A percentile compares a stretch with the other conserved stretches of the same genome.
phyloP scores from a whole-genome alignment of 1,140 invertebrate genomes.

The Carcinoscorpius rotundicauda region DNA sequence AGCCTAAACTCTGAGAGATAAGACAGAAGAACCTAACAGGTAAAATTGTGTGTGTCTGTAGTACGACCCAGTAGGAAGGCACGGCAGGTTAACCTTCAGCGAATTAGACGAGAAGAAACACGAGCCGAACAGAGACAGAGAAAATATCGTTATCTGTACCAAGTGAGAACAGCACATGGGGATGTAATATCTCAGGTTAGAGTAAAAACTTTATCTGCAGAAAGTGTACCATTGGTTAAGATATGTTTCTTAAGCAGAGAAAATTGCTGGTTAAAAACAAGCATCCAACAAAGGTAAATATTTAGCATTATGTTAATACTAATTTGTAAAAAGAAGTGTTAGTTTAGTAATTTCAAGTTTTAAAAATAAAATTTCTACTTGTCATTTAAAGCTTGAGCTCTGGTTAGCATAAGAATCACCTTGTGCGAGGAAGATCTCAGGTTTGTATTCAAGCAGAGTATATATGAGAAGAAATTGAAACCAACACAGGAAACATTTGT shows the following conservation, averaged over 20 bases:
- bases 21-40: background rate
- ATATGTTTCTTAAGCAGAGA: no score
- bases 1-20: background rate
- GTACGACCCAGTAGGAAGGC: conserved; percentile 29
- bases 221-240: no score
- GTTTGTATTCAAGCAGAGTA: no score
- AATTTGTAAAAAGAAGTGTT: background rate
- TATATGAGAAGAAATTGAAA: no score
- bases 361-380: no score
- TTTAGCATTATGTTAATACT: background rate
- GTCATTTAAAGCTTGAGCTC: no score
- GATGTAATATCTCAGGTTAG: conserved; percentile 73
- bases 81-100: conserved; percentile 34
- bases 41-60: conserved; percentile 3
- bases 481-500: no score
- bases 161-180: conserved; percentile 71
- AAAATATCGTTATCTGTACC: conserved; percentile 77
- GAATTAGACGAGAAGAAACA: conserved; percentile 50
- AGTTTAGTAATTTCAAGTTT: no score
- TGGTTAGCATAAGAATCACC: no score
- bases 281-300: background rate
- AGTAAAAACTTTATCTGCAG: background rate
- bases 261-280: no score
- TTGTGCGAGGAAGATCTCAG: no score
- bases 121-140: conserved; percentile 61